These are phyloP conservation scores for Drosophila setosimentum DNA, from an alignment of 2,888 invertebrate genomes.

Conservation along the genomic window DNA sequence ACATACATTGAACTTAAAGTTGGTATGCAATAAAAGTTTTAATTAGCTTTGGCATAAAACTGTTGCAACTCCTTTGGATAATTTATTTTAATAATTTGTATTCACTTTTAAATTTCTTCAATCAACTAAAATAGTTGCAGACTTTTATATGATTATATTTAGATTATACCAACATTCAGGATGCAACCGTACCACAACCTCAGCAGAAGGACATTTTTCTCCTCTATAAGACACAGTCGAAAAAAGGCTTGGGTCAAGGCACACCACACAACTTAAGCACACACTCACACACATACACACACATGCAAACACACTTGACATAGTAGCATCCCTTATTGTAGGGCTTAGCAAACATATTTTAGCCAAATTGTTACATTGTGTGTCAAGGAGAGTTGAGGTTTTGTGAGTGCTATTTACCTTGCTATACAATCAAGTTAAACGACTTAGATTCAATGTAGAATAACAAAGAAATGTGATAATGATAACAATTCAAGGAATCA, in stretches of 20 bases:
- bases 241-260: constrained; percentile 36
- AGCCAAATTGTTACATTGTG: constrained; percentile 61
- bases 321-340: constrained; percentile 1
- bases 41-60: background rate
- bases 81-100: background rate
- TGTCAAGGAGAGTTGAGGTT: constrained; percentile 12
- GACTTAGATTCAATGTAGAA: constrained; percentile 16
- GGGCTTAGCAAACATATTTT: constrained; percentile 58
- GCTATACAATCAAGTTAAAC: constrained; percentile 21
- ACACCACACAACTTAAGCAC: constrained; percentile 29
- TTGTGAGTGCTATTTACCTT: constrained; percentile 21
- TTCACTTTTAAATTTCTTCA: background rate
- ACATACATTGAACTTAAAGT: too few relatives aligned
- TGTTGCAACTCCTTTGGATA: background rate
- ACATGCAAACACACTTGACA: constrained; percentile 1
- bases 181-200: background rate
- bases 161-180: background rate
- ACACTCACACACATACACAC: background rate
- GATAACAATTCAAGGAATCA: background rate
- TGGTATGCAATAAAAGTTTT: background rate
- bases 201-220: constrained; percentile 2
- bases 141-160: background rate
- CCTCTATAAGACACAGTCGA: constrained; percentile 12
- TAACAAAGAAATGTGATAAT: constrained; percentile 6
- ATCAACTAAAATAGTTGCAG: background rate